phyloP scores from a whole-genome alignment of 2,888 invertebrate species.

The Halocaridina rubra region DNA sequence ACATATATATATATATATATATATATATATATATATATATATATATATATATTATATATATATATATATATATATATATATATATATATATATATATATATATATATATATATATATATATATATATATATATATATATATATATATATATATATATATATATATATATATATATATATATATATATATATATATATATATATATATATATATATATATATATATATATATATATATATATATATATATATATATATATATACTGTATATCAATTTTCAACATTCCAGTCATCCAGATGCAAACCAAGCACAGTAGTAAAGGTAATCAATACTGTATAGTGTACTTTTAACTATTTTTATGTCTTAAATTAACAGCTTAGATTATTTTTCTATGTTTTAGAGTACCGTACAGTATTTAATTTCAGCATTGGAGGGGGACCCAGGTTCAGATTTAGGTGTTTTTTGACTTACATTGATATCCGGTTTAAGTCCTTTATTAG shows the following conservation, averaged over 20 bases:
- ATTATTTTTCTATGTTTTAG: too few relatives aligned
- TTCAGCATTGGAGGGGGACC: too few relatives aligned
- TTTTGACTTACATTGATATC: too few relatives aligned
- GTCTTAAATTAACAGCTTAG: too few relatives aligned
- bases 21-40: conserved; percentile 5
- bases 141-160: not conserved
- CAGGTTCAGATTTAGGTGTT: too few relatives aligned
- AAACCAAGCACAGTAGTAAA: too few relatives aligned
- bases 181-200: conserved; percentile 3
- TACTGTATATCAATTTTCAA: too few relatives aligned
- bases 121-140: not conserved
- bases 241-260: conserved; percentile 1
- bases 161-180: not conserved
- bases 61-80: not conserved
- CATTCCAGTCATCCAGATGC: too few relatives aligned
- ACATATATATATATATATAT: conserved; percentile 6
- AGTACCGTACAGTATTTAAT: too few relatives aligned
- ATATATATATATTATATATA: not conserved
- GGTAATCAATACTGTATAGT: too few relatives aligned
- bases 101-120: not conserved
- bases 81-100: not conserved
- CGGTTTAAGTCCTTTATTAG: too few relatives aligned
- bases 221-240: not conserved
- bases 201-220: conserved; percentile 3
- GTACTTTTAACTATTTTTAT: too few relatives aligned